A percentile compares a stretch with the other conserved stretches of the same genome.
Evolutionary conservation across 1,140 invertebrate species (phyloP).

Genomic region (Heliconius melpomene): DNA sequence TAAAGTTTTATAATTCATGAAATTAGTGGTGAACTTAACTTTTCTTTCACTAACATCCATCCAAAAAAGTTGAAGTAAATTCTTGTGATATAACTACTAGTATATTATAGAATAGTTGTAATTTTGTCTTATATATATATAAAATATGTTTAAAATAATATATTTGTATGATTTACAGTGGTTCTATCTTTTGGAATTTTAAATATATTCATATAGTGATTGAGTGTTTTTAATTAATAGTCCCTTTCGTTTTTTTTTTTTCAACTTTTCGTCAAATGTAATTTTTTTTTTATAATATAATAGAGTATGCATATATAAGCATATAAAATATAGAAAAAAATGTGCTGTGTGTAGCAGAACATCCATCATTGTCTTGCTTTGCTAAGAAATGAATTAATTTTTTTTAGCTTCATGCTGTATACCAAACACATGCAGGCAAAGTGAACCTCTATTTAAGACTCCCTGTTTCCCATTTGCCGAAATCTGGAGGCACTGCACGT

Average conservation of each 20-base stretch:
- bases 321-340: too few species aligned
- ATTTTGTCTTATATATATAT: constrained; percentile 35
- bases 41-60: constrained; percentile 6
- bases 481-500: too few species aligned
- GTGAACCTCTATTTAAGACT: too few species aligned
- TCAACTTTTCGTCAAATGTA: background rate
- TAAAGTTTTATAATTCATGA: background rate
- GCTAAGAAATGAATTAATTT: too few species aligned
- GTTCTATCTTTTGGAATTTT: constrained; percentile 67
- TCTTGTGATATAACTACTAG: constrained; percentile 25
- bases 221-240: constrained; percentile 13
- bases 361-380: too few species aligned
- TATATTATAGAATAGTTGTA: constrained; percentile 58
- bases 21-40: background rate
- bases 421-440: too few species aligned
- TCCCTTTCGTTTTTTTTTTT: background rate
- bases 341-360: too few species aligned
- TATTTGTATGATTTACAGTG: constrained; percentile 75
- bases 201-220: constrained; percentile 64
- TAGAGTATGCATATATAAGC: too few species aligned
- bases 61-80: constrained; percentile 16
- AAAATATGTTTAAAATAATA: constrained; percentile 41
- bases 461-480: too few species aligned
- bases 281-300: too few species aligned
- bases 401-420: too few species aligned